Evolutionary conservation across 2,888 invertebrate genomes (phyloP).

Genomic region (Synergus laeviventris): DNA sequence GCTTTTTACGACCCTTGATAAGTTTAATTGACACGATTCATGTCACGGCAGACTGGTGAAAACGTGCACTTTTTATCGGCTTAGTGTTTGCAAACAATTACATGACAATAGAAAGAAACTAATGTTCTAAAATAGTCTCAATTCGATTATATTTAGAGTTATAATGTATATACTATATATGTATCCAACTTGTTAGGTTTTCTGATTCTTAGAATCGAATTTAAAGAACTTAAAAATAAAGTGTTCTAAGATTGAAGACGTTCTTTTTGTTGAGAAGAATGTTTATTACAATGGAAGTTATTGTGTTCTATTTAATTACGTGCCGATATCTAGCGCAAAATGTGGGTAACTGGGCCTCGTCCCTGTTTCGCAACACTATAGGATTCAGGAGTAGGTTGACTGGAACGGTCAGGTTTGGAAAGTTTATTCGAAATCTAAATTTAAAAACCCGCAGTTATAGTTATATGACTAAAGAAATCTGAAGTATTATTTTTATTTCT

Average conservation of each 20-base stretch:
- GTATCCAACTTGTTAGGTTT: not conserved
- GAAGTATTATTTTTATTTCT: too few relatives aligned
- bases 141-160: not conserved
- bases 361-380: slow-evolving; percentile 61
- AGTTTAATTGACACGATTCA: slow-evolving; percentile 17
- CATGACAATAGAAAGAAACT: not conserved
- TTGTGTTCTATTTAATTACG: slow-evolving; percentile 54
- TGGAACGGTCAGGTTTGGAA: slow-evolving; percentile 61
- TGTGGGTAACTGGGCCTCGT: slow-evolving; percentile 67
- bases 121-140: not conserved
- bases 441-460: slow-evolving; percentile 44
- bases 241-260: not conserved
- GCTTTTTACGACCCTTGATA: not conserved
- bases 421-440: slow-evolving; percentile 57
- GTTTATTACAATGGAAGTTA: slow-evolving; percentile 21
- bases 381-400: slow-evolving; percentile 57
- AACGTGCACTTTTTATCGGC: not conserved
- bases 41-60: slow-evolving; percentile 11
- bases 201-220: not conserved
- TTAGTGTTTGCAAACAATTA: not conserved
- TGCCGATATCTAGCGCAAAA: slow-evolving; percentile 57
- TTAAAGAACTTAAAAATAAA: not conserved
- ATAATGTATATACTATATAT: not conserved
- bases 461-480: too few relatives aligned
- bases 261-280: not conserved